A percentile compares a stretch with the other conserved stretches of the same genome.
Evolutionary conservation across 2,797 vertebrate genomes (phyloP).

Genomic region (Phoeniculus purpureus): DNA sequence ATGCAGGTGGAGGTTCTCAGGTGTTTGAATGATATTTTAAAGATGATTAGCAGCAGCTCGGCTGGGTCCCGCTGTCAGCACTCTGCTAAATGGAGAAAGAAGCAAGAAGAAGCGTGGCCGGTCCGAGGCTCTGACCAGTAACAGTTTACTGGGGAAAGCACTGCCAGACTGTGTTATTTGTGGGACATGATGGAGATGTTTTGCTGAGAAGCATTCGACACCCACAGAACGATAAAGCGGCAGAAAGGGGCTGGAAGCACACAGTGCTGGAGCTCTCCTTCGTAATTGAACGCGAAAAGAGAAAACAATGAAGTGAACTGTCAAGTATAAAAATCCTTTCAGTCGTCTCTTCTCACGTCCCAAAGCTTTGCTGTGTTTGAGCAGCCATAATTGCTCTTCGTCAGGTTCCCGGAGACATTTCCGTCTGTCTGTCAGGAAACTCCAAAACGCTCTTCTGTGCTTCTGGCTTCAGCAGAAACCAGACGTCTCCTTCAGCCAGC

Average conservation of each 20-base stretch:
- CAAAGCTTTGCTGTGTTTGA: constrained; percentile 74
- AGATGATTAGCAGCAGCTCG: not conserved
- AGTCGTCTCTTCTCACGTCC: constrained; percentile 73
- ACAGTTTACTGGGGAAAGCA: constrained; percentile 1
- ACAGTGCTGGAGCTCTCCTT: constrained; percentile 56
- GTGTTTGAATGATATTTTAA: not conserved
- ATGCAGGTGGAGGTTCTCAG: not conserved
- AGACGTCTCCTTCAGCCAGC: not conserved
- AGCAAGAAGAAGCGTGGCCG: not conserved
- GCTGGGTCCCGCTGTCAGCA: not conserved
- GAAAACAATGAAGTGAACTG: constrained; percentile 73
- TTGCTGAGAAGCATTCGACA: constrained; percentile 45
- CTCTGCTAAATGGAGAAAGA: not conserved
- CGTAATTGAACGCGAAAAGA: constrained; percentile 73
- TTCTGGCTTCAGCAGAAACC: constrained; percentile 30
- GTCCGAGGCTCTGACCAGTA: not conserved
- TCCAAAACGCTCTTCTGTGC: constrained; percentile 30
- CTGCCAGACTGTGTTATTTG: constrained; percentile 1
- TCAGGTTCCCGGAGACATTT: constrained; percentile 60
- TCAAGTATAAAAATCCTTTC: constrained; percentile 74
- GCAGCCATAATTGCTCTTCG: constrained; percentile 69
- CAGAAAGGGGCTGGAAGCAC: constrained; percentile 53
- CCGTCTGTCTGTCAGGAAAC: constrained; percentile 59
- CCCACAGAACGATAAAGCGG: constrained; percentile 48
- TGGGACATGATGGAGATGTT: constrained; percentile 29